Base-by-base conservation (phyloP, 2,113 vertebrate genomes). In the Amphiprion ocellaris region DNA sequence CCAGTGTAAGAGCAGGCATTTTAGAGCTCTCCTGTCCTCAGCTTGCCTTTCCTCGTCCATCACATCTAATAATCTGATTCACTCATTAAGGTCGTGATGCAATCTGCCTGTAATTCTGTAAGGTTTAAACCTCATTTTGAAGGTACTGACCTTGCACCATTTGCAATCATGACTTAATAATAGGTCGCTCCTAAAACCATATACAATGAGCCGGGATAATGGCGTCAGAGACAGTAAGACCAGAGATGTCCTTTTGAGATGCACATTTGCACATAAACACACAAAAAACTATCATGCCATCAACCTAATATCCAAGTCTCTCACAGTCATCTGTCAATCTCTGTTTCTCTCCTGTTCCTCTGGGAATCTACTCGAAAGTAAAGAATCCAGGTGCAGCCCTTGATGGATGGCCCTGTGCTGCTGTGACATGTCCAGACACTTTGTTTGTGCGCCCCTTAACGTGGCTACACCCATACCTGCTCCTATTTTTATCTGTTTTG, bases 401-500 rank as follows among this genome's bases (percentile, higher is more conserved):
- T 39, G 73, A 72, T 79, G 52, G 19, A 56, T 50, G 65, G 11
- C 6, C 1, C 49, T 44, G 8, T 63, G 54, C 24, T 61, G 59
- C 53, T 65, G 66, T 10, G 17, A 60, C 21, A 5, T 39, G 62
- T 76, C 16, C 19, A 49, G 61, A 61, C 47, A 15, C 33, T 69
- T 49, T 55, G 37, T 77, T 54, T 59, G 47, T 79, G 33, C 4
- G 6, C 14, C n/a, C 54, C 2, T 1, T 5, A 11, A 10, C 53
- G 37, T 5, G n/a, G 53, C 79, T 68, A 7, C 33, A 77, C 39
- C 50, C 52, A 30, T 68, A 60, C 44, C 10, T 55, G 21, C 21
- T 74, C 15, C 26, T 58, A 28, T 82, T 79, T 81, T 52, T 77
- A 23, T 76, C 8, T 4, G n/a, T 67, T 58, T n/a, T 30, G 33